Percentiles rank a stretch among this genome's conserved stretches.
These are phyloP conservation scores for Scolanthus callimorphus DNA, from an alignment of 92 coral and sea anemone species.

Conservation along the genomic window DNA sequence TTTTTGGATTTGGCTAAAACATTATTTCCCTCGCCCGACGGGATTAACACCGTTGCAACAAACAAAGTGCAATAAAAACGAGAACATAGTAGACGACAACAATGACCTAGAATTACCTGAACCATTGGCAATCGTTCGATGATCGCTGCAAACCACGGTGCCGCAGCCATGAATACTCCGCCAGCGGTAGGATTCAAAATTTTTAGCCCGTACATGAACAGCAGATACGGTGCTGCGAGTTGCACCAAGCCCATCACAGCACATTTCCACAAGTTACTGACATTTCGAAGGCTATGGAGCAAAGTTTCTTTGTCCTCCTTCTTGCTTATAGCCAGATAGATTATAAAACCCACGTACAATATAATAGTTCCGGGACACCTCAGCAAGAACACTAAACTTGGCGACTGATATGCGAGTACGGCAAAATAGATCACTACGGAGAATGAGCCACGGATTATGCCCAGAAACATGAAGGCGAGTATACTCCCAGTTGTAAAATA, in stretches of 20 bases:
- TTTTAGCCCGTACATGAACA: constrained; percentile 82
- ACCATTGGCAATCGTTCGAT: constrained; percentile 72
- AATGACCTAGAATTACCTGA: constrained; percentile 52
- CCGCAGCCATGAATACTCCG: constrained; percentile 88
- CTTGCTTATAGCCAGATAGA: constrained; percentile 40
- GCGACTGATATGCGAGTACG: constrained; percentile 55
- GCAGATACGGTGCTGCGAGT: constrained; percentile 85
- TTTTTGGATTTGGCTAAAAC: too few species aligned
- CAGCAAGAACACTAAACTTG: constrained; percentile 84
- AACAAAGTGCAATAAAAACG: too few species aligned
- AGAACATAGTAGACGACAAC: too few species aligned
- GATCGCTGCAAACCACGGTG: constrained; percentile 82
- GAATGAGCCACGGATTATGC: constrained; percentile 87
- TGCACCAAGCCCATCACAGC: constrained; percentile 91
- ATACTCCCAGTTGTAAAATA: constrained; percentile 67
- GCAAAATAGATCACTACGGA: constrained; percentile 77
- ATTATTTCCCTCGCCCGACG: too few species aligned
- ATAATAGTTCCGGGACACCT: constrained; percentile 89
- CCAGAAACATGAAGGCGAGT: constrained; percentile 63
- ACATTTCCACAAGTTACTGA: constrained; percentile 64
- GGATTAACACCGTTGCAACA: too few species aligned
- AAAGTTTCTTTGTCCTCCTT: constrained; percentile 57
- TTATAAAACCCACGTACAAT: constrained; percentile 47
- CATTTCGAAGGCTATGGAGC: constrained; percentile 36
- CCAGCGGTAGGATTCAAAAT: constrained; percentile 80